A percentile compares a stretch with the other conserved stretches of the same genome.
Evolutionary conservation across 1,140 invertebrate species (phyloP).

Genomic region (Drosophila jambulina): DNA sequence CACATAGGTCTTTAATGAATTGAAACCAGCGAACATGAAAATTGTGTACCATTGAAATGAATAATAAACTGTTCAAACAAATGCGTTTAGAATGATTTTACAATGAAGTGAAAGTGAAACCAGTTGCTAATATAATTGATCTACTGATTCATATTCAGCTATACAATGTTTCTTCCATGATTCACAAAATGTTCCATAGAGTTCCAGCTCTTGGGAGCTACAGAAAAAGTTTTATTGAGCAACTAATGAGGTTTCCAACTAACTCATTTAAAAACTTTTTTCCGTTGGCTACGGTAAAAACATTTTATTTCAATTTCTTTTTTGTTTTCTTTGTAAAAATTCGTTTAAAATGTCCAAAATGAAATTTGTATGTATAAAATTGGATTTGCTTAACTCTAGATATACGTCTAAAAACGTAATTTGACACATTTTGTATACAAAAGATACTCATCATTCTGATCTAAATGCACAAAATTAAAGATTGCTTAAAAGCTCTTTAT

Average conservation of each 20-base stretch:
- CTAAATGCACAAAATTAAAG: slow-evolving; percentile 47
- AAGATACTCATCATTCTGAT: slow-evolving; percentile 9
- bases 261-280: background rate
- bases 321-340: slow-evolving; percentile 38
- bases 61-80: slow-evolving; percentile 48
- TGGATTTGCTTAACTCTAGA: slow-evolving; percentile 27
- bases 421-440: slow-evolving; percentile 51
- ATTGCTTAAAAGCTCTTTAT: slow-evolving; percentile 28
- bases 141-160: background rate
- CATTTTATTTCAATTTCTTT: background rate
- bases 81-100: background rate
- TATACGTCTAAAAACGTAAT: slow-evolving; percentile 51
- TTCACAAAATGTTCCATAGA: background rate
- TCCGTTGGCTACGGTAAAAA: background rate
- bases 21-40: slow-evolving; percentile 52
- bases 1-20: slow-evolving; percentile 39
- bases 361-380: slow-evolving; percentile 20
- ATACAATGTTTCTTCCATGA: background rate
- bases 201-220: background rate
- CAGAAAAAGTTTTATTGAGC: background rate
- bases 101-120: too few species aligned
- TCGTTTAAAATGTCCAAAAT: slow-evolving; percentile 46
- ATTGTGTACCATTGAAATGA: slow-evolving; percentile 47
- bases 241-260: background rate
- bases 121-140: too few species aligned